Percentiles rank a stretch among this genome's conserved stretches.
These are phyloP conservation scores for Arrhamphus sclerolepis DNA, from an alignment of 2,797 vertebrate species.

Conservation along the genomic window DNA sequence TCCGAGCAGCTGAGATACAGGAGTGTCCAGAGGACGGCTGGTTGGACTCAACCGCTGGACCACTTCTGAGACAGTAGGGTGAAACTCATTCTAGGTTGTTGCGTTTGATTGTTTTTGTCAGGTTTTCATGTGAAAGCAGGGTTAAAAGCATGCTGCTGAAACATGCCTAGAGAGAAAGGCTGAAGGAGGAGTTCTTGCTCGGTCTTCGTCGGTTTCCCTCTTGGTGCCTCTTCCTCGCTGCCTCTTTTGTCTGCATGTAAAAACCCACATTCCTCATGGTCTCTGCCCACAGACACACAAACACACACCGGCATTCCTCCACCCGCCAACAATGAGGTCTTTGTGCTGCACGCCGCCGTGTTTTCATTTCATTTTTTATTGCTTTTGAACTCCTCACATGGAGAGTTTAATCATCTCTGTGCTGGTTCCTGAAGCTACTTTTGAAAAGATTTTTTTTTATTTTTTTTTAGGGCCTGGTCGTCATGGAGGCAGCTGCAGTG, in stretches of 20 bases:
- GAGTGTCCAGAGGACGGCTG: too few species aligned
- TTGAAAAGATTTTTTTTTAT: constrained; percentile 57
- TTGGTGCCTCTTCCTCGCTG: constrained; percentile 46
- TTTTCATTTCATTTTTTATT: constrained; percentile 81
- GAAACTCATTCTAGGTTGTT: too few species aligned
- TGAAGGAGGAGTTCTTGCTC: neutral
- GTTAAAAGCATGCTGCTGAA: too few species aligned
- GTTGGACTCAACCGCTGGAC: too few species aligned
- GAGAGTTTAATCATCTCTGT: constrained; percentile 70
- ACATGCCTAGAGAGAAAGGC: too few species aligned
- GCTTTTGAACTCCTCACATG: constrained; percentile 66
- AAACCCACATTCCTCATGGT: constrained; percentile 75
- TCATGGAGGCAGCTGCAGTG: constrained; percentile 54
- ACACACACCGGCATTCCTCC: constrained; percentile 73
- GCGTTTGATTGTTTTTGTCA: too few species aligned
- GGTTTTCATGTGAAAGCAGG: too few species aligned
- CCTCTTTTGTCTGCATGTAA: constrained; percentile 76
- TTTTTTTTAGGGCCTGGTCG: constrained; percentile 35
- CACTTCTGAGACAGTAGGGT: too few species aligned
- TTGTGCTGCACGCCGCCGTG: constrained; percentile 68
- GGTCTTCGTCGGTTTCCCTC: constrained; percentile 36
- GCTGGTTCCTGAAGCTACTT: constrained; percentile 53
- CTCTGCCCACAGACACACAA: constrained; percentile 63
- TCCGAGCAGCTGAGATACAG: too few species aligned
- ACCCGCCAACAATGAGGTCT: constrained; percentile 72